These are phyloP conservation scores for Electrophaes corylata DNA, from an alignment of 2,888 invertebrate species.

Conservation along the genomic window DNA sequence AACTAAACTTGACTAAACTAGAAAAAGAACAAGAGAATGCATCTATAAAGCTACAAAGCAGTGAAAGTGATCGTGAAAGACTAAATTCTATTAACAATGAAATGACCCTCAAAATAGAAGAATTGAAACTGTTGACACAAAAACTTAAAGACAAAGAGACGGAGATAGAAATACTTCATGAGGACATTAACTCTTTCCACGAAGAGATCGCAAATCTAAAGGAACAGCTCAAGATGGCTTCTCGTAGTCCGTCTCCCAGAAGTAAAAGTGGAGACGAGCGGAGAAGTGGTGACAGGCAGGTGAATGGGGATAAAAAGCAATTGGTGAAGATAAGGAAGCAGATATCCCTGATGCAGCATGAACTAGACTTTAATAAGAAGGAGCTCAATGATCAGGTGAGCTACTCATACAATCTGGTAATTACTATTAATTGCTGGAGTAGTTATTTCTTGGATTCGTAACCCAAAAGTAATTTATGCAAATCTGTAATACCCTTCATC, in stretches of 20 bases:
- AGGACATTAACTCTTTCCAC: constrained; percentile 78
- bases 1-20: constrained; percentile 66
- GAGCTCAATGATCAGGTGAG: constrained; percentile 78
- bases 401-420: not conserved
- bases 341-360: constrained; percentile 72
- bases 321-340: constrained; percentile 80
- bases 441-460: not conserved
- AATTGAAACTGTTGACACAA: constrained; percentile 69
- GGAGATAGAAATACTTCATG: constrained; percentile 81
- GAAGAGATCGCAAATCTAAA: constrained; percentile 78
- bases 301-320: constrained; percentile 84
- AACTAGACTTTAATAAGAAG: constrained; percentile 76
- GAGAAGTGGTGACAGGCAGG: constrained; percentile 73
- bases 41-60: constrained; percentile 68
- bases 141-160: constrained; percentile 80
- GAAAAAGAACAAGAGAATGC: constrained; percentile 78
- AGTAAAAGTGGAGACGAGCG: constrained; percentile 82
- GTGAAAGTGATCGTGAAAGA: constrained; percentile 67
- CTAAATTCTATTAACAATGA: constrained; percentile 69
- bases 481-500: not conserved
- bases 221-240: constrained; percentile 75
- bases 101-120: constrained; percentile 68
- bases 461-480: not conserved
- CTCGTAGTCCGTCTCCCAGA: constrained; percentile 84
- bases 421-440: not conserved